A percentile compares a stretch with the other conserved stretches of the same genome.
Evolutionary conservation across 2,797 vertebrate species (phyloP).

Genomic region (Mycteria americana): DNA sequence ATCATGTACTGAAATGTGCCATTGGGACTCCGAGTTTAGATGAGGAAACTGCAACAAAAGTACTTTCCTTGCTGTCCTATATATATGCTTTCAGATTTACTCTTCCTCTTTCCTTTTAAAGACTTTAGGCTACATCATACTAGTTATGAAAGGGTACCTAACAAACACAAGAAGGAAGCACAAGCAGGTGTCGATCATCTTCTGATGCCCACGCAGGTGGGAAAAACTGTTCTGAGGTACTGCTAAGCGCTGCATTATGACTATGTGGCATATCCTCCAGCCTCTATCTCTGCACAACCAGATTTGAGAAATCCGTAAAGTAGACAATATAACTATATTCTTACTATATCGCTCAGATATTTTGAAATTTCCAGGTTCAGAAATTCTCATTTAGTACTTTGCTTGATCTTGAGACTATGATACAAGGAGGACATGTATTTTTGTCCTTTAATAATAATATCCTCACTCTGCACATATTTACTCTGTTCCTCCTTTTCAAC

Average conservation of each 20-base stretch:
- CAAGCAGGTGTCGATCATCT: not conserved
- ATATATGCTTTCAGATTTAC: not conserved
- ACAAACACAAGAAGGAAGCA: not conserved
- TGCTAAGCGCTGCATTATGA: not conserved
- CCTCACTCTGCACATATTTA: not conserved
- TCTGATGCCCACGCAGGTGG: not conserved
- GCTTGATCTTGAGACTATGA: not conserved
- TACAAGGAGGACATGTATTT: not conserved
- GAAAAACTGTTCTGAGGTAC: not conserved
- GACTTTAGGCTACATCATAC: not conserved
- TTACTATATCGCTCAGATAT: not conserved
- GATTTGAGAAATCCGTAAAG: not conserved
- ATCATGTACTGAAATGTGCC: not conserved
- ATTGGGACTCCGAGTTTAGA: not conserved
- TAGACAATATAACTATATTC: not conserved
- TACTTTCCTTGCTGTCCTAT: not conserved
- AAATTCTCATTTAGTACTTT: not conserved
- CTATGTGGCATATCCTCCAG: not conserved
- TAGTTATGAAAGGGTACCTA: not conserved
- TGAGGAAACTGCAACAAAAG: not conserved
- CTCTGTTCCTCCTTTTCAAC: not conserved
- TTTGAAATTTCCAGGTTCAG: not conserved
- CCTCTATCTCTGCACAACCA: not conserved
- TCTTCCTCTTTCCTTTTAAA: not conserved
- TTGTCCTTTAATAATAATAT: not conserved